phyloP scores from a whole-genome alignment of 1,140 invertebrate genomes.

The Solen grandis region DNA sequence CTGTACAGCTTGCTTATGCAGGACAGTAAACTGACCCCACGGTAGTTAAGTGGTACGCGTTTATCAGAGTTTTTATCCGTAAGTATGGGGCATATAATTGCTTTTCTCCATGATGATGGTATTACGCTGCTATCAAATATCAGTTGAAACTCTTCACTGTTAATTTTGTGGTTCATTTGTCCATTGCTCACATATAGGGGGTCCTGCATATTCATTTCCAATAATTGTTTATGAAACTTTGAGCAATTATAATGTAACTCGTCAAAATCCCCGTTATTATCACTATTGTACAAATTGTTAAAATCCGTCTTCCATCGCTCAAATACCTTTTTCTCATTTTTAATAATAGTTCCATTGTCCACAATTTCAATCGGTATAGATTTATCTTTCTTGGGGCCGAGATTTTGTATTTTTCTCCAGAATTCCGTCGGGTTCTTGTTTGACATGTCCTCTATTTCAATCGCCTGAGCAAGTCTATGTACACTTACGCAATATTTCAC shows the following conservation, averaged over 20 bases:
- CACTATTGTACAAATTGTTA: conserved; percentile 12
- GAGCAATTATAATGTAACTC: not conserved
- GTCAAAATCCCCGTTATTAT: not conserved
- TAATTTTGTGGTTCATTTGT: not conserved
- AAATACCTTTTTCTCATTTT: not conserved
- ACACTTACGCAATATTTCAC: too few relatives aligned
- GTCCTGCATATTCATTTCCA: conserved; percentile 24
- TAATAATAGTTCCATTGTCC: not conserved
- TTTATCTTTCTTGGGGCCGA: conserved; percentile 43
- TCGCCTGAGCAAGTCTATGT: too few relatives aligned
- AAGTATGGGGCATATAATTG: conserved; percentile 51
- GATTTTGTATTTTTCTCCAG: conserved; percentile 51
- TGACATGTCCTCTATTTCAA: conserved; percentile 53
- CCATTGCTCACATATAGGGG: not conserved
- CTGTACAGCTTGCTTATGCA: conserved; percentile 47
- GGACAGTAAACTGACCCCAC: conserved; percentile 40
- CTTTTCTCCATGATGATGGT: conserved; percentile 39
- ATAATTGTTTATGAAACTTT: conserved; percentile 8
- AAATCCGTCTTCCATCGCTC: conserved; percentile 22
- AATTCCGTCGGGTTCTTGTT: conserved; percentile 55
- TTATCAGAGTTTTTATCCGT: too few relatives aligned
- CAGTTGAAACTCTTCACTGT: conserved; percentile 21
- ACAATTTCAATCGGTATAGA: conserved; percentile 26
- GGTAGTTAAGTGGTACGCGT: too few relatives aligned
- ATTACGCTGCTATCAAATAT: conserved; percentile 31